Conservation (phyloP, 2,113 vertebrate species). For the Okapia johnstoni region DNA sequence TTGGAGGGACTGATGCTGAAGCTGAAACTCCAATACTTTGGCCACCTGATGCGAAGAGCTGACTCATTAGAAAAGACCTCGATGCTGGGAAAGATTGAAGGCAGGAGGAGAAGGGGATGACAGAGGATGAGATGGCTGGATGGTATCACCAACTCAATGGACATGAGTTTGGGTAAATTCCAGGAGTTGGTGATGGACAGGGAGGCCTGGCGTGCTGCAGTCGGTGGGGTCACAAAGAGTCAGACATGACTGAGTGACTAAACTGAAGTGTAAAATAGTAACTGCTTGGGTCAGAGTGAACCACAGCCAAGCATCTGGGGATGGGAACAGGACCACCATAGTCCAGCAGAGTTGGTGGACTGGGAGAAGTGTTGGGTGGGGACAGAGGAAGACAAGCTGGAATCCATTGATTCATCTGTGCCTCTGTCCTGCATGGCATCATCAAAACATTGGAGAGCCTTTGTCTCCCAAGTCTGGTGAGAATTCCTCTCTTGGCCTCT, state of each 20-base stretch:
- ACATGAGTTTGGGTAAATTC: not conserved
- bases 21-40: not conserved
- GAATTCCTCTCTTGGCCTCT: not conserved
- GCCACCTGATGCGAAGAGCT: not conserved
- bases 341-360: not conserved
- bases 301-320: not conserved
- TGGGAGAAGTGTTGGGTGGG: not conserved
- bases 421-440: not conserved
- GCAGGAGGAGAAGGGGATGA: fast-evolving
- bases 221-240: not conserved
- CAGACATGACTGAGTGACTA: fast-evolving
- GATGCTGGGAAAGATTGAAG: not conserved
- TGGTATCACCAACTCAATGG: not conserved
- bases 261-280: not conserved
- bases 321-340: fast-evolving
- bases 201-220: not conserved
- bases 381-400: not conserved
- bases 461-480: not conserved
- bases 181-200: not conserved
- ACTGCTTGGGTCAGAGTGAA: not conserved
- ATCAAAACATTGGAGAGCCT: not conserved
- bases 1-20: not conserved
- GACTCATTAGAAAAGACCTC: not conserved
- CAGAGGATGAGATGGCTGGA: not conserved
- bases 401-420: not conserved